phyloP scores from a whole-genome alignment of 1,140 invertebrate species.

The Nebria ingens region DNA sequence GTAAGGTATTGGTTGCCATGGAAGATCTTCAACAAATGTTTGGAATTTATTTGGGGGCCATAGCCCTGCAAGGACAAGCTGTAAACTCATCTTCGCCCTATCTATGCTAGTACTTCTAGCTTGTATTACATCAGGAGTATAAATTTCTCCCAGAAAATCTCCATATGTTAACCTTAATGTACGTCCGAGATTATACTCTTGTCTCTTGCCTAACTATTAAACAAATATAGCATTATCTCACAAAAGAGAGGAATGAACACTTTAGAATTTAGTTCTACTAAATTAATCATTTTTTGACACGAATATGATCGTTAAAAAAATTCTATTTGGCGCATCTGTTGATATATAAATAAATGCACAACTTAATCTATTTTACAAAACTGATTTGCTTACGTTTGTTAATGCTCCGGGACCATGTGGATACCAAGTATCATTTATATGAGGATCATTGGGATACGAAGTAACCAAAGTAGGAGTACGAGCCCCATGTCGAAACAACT shows the following conservation, averaged over 20 bases:
- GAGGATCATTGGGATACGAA: neutral
- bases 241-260: constrained; percentile 10
- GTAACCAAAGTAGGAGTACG: neutral
- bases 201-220: constrained; percentile 35
- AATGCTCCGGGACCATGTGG: constrained; percentile 55
- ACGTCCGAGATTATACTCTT: constrained; percentile 37
- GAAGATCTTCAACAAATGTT: constrained; percentile 25
- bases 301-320: neutral
- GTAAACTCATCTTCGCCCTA: constrained; percentile 42
- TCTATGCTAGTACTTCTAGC: constrained; percentile 45
- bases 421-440: constrained; percentile 40
- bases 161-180: constrained; percentile 33
- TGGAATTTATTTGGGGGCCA: constrained; percentile 28
- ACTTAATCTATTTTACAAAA: constrained; percentile 12
- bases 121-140: constrained; percentile 33
- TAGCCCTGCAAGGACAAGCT: constrained; percentile 31
- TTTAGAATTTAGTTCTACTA: neutral
- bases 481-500: constrained; percentile 12
- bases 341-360: constrained; percentile 5
- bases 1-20: constrained; percentile 35
- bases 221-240: too few relatives aligned
- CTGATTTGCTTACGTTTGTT: constrained; percentile 30
- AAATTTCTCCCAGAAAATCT: constrained; percentile 34
- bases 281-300: neutral
- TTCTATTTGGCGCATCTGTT: neutral